Evolutionary conservation across 1,140 invertebrate genomes (phyloP), one percentile per base, ranked within the genome.

Genomic region (Rhysida immarginata): DNA sequence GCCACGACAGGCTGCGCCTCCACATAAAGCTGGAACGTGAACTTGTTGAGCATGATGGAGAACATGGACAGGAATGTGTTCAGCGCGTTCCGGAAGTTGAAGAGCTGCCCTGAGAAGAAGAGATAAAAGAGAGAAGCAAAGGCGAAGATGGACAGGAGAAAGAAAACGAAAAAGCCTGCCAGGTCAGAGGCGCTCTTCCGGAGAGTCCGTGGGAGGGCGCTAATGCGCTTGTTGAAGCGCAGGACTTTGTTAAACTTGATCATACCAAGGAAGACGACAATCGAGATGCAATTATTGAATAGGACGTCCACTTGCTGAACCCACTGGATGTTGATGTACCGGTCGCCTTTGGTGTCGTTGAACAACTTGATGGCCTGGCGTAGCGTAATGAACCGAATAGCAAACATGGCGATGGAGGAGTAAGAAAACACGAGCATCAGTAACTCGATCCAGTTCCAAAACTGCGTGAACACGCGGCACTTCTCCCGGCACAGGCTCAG

Each of bases 11-110:
- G 71, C 23, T 68, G 63, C 2, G 69, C 69, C 27, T 64, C 62
- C 43, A 68, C 63, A 65, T 78, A 73, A 2, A 64, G 67, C 29
- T 71, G 66, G 58, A 78, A 77, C 53, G 75, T 66, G 60, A 77
- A 77, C 55, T 75, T 75, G n/a, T 76, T 75, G 57, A 78, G 71
- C 64, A 77, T 72, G 69, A 77, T 77, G 3, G 74, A 66, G 55
- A 78, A 70, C 14, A 69, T 69, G 3, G 74, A 68, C 59, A 78
- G 74, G 2, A 72, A 63, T 2, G 76, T 66, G 8, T 60, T 67
- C 26, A 77, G 55, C 53, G 78, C 72, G 26, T 69, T 75, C 24
- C 69, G 68, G 62, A 76, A 79, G 43, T 68, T 67, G 18, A 64
- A 59, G 21, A 77, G 63, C 29, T 68, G 61, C 25, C 64, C 57